Conservation (phyloP, 1,140 invertebrate genomes). For the Euwallacea similis region DNA sequence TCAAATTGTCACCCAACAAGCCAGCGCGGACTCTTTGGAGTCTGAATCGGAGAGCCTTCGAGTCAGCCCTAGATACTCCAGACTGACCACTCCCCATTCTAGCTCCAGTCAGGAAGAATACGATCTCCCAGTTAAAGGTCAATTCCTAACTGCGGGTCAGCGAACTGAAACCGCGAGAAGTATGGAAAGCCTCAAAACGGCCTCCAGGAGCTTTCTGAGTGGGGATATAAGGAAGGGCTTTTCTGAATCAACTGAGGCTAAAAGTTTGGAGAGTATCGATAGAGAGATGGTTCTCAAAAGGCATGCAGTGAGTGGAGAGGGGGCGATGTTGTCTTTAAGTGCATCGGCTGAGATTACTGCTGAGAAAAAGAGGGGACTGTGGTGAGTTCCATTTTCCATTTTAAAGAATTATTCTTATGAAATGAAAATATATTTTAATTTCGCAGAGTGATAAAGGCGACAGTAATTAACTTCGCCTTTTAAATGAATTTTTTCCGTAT, state of each 20-base stretch:
- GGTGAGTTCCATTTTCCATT: constrained; percentile 44
- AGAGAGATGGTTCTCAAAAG: constrained; percentile 62
- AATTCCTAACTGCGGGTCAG: constrained; percentile 60
- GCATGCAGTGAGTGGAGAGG: constrained; percentile 63
- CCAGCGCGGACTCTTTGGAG: constrained; percentile 54
- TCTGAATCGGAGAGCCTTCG: constrained; percentile 50
- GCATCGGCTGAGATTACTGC: constrained; percentile 52
- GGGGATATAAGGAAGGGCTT: constrained; percentile 63
- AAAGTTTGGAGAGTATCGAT: constrained; percentile 61
- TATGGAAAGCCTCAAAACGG: constrained; percentile 67
- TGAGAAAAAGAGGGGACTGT: constrained; percentile 66
- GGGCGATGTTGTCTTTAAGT: constrained; percentile 52
- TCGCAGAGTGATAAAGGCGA: background rate
- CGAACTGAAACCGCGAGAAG: constrained; percentile 66
- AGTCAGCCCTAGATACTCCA: constrained; percentile 44
- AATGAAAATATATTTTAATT: background rate
- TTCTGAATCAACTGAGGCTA: constrained; percentile 56
- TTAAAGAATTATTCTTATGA: too few relatives aligned
- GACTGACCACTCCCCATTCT: constrained; percentile 64
- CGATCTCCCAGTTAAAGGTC: constrained; percentile 60
- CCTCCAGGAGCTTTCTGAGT: constrained; percentile 57
- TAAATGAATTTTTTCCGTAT: background rate
- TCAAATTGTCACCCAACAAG: constrained; percentile 56
- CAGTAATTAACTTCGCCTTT: background rate
- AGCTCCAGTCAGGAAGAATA: constrained; percentile 73